Evolutionary conservation across 2,113 vertebrate genomes (phyloP), one percentile per base, ranked within the genome.

Genomic region (Trogon melanurus): DNA sequence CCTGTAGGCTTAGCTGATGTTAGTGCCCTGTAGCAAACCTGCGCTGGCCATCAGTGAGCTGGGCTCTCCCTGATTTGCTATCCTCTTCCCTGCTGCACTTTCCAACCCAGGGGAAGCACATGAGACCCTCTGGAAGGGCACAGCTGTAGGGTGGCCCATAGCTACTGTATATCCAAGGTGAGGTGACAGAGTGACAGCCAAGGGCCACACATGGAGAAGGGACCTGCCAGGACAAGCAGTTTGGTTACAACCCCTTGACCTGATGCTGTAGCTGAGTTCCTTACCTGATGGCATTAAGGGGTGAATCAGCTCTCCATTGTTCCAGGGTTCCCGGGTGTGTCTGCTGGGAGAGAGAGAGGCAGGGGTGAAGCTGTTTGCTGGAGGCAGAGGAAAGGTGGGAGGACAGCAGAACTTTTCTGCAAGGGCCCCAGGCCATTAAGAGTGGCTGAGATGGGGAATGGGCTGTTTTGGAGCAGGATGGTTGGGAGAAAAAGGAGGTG

Each of bases 21-120:
- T 92, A 88, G 79, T 64, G 76, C 76, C 86, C 72, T 21, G 45
- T 93, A 95, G 93, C 51, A 72, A 89, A 75, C 82, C 85, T 89
- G 79, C 38, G 48, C 92, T 91, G 93, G 91, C 70, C 73, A 57
- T 48, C 2, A 0, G 27, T 44, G 29, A 71, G 86, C 72, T 88
- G 73, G 82, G 66, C 74, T 95, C 58, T 95, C 51, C 64, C 67
- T 88, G 11, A 60, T 65, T 67, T 78, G 34, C 89, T 56, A 0
- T 67, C 14, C 16, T 90, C 15, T 19, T 83, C 44, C 56, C 61
- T 5, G 7, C 85, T 80, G 91, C 88, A 72, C 60, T 89, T 44
- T 60, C 44, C 27, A 34, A 10, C 29, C 36, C 23, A 29, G 23
- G 41, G 75, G 48, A 34, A 91, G 38, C 19, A 27, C 11, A 38